Evolutionary conservation across 2,113 vertebrate genomes (phyloP), one percentile per base, ranked within the genome.

Genomic region (Felis catus): DNA sequence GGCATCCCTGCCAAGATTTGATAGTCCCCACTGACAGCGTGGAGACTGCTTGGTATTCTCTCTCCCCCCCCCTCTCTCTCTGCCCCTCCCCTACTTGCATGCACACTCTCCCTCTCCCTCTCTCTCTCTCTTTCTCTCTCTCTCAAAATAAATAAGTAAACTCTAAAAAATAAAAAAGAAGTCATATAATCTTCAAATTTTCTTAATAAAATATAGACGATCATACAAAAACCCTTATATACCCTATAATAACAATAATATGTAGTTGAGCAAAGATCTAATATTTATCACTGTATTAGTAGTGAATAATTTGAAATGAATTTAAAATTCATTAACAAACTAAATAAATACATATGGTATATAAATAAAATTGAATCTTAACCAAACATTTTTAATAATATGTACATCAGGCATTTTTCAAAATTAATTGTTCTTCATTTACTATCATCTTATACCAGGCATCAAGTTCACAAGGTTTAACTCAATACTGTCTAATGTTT

Each of bases 341-440:
- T 84, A 94, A 84, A 87, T 74, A 68, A 95, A 83, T 61, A 80
- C 48, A 83, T 76, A 88, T 88, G 36, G 8, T 6, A 78, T 51
- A 84, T 19, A 36, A 18, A 51, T 29, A 70, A 15, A 51, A 65
- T 78, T 76, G 66, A 93, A 95, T 81, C 94, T 27, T 66, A 89
- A 14, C 8, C 53, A 82, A 83, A 88, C 5, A 80, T 93, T 79
- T 70, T 58, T 15, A 94, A 71, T 66, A 7, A 71, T 55, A 58
- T 3, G 1, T 58, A 76, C 4, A 89, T 36, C n/a, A 79, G 15
- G 70, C 8, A 93, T 7, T 13, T 93, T 87, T 94, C 53, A 61
- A 94, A 95, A 84, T 91, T 76, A 76, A 19, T 76, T 91, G 78
- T 11, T 91, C 61, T 94, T 93, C 33, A 84, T 33, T 2, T 73